Conservation (phyloP, 2,113 vertebrate genomes). For the Anarhynchus alexandrinus region DNA sequence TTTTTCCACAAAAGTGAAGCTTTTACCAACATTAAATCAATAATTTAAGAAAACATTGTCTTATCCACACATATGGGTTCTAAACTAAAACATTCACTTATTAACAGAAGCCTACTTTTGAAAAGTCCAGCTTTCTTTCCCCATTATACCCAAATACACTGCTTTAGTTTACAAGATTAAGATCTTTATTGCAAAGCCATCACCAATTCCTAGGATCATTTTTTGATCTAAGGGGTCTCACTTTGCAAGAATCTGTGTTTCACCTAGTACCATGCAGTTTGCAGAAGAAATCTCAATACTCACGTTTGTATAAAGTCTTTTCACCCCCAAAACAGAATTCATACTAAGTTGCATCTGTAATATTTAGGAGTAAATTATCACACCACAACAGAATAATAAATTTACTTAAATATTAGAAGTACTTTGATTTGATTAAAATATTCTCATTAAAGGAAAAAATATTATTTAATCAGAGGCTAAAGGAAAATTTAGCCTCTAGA, state of each 20-base stretch:
- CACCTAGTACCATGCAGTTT: not conserved
- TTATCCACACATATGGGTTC: constrained; percentile 24
- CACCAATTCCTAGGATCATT: constrained; percentile 6
- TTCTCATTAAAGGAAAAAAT: not conserved
- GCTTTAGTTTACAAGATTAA: not conserved
- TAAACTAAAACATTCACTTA: constrained; percentile 39
- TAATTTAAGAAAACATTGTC: constrained; percentile 70
- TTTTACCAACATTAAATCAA: constrained; percentile 73
- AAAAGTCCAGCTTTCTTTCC: not conserved
- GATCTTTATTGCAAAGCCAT: constrained; percentile 1
- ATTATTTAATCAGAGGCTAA: not conserved
- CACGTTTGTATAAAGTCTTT: not conserved
- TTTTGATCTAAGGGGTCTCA: constrained; percentile 40
- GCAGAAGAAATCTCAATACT: not conserved
- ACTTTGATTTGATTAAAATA: not conserved
- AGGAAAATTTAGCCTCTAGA: not conserved
- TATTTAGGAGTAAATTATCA: not conserved
- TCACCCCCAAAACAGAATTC: not conserved
- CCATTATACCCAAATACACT: not conserved
- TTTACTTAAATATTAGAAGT: not conserved
- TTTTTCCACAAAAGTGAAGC: constrained; percentile 66
- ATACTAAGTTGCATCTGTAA: not conserved
- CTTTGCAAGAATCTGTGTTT: constrained; percentile 8
- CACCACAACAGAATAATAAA: not conserved
- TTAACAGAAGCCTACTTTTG: not conserved